A percentile compares a stretch with the other conserved stretches of the same genome.
Evolutionary conservation across 2,113 vertebrate species (phyloP).

Genomic region (Lagopus muta): DNA sequence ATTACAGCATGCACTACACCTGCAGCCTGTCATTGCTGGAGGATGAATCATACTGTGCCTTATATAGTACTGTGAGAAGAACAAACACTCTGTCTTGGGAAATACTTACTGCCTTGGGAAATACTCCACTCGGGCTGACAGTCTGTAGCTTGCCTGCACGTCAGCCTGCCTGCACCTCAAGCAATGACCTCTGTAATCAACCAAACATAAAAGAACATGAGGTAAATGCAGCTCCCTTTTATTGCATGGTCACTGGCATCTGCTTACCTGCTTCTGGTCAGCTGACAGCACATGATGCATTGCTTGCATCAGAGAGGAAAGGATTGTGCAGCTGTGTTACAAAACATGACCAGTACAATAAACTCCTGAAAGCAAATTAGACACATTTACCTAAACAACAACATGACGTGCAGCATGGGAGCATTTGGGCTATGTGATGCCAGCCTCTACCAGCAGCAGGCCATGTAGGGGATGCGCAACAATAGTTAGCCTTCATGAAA

Average conservation of each 20-base stretch:
- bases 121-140: rapidly evolving
- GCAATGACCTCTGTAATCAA: not conserved
- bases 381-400: not conserved
- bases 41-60: not conserved
- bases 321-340: not conserved
- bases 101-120: not conserved
- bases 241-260: rapidly evolving
- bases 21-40: not conserved
- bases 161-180: not conserved
- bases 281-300: too few species aligned
- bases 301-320: not conserved
- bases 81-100: not conserved
- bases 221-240: not conserved
- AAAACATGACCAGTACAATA: not conserved
- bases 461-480: rapidly evolving
- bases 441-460: not conserved
- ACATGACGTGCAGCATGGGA: rapidly evolving
- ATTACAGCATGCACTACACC: not conserved
- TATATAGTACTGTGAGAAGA: not conserved
- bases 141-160: not conserved
- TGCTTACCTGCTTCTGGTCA: not conserved
- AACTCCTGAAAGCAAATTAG: not conserved
- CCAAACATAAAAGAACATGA: not conserved
- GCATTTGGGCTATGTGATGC: not conserved
- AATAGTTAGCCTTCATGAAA: not conserved